phyloP scores from a whole-genome alignment of 2,888 invertebrate species.

The Megalurothrips usitatus region DNA sequence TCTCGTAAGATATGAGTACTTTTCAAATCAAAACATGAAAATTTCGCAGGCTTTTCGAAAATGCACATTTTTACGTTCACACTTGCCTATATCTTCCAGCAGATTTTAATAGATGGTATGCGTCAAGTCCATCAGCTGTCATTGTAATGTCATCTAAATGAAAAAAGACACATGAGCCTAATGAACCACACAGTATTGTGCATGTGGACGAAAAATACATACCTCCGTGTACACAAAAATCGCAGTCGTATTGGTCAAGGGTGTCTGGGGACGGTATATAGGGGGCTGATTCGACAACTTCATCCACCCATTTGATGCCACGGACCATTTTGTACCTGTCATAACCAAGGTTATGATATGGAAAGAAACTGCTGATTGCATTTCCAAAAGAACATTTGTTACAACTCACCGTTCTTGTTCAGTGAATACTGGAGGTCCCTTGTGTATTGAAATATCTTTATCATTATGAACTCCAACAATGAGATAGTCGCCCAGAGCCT shows the following conservation, averaged over 20 bases:
- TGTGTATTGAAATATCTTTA: slow-evolving; percentile 92
- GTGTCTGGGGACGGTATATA: slow-evolving; percentile 97
- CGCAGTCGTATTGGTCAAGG: slow-evolving; percentile 89
- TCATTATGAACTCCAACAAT: slow-evolving; percentile 97
- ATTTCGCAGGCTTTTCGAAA: no score
- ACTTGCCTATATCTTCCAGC: slow-evolving; percentile 85
- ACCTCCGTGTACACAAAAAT: slow-evolving; percentile 98
- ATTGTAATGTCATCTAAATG: slow-evolving; percentile 90
- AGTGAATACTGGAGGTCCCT: slow-evolving; percentile 97
- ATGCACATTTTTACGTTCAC: no score
- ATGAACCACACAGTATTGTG: not conserved
- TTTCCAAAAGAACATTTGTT: not conserved
- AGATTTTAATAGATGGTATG: slow-evolving; percentile 90
- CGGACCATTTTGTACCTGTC: slow-evolving; percentile 86
- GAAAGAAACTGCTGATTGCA: not conserved
- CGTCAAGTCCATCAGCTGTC: slow-evolving; percentile 93
- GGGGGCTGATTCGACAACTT: slow-evolving; percentile 95
- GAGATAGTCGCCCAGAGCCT: slow-evolving; percentile 88
- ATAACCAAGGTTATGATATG: slow-evolving; percentile 31
- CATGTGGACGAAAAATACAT: slow-evolving; percentile 40
- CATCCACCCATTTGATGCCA: slow-evolving; percentile 99
- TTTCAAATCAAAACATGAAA: not conserved
- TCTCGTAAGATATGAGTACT: not conserved
- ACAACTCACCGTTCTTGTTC: slow-evolving; percentile 64
- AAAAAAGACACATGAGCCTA: not conserved